phyloP scores from a whole-genome alignment of 2,888 invertebrate genomes.

The Stratiomys singularior region DNA sequence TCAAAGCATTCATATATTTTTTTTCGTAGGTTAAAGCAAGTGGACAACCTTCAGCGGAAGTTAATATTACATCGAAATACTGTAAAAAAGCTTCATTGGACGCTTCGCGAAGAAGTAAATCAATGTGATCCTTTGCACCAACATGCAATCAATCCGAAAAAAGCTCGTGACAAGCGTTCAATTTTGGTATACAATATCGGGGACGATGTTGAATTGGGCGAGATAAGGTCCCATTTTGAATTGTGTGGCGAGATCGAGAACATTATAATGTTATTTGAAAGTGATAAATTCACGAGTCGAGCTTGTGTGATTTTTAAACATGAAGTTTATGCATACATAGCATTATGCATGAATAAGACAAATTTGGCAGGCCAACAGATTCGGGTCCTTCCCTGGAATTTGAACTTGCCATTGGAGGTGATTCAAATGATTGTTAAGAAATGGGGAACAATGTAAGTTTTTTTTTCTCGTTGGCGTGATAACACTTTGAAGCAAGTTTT shows the following conservation, averaged over 20 bases:
- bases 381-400: not conserved
- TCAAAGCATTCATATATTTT: too few species aligned
- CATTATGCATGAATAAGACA: not conserved
- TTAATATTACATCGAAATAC: not conserved
- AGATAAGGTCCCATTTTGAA: not conserved
- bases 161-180: not conserved
- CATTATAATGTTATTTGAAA: not conserved
- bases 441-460: not conserved
- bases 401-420: not conserved
- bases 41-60: too few species aligned
- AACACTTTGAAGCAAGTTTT: too few species aligned
- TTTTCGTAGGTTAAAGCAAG: too few species aligned
- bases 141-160: not conserved
- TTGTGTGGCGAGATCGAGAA: not conserved
- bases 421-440: not conserved
- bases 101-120: not conserved
- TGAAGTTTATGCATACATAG: not conserved
- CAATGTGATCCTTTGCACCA: not conserved
- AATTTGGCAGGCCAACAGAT: not conserved
- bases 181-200: not conserved
- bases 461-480: too few species aligned
- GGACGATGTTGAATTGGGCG: not conserved
- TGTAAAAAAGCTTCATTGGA: not conserved
- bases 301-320: not conserved
- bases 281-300: not conserved